A percentile compares a stretch with the other conserved stretches of the same genome.
Conservation (phyloP, 2,888 invertebrate species). For the Aleiodes alternator region DNA sequence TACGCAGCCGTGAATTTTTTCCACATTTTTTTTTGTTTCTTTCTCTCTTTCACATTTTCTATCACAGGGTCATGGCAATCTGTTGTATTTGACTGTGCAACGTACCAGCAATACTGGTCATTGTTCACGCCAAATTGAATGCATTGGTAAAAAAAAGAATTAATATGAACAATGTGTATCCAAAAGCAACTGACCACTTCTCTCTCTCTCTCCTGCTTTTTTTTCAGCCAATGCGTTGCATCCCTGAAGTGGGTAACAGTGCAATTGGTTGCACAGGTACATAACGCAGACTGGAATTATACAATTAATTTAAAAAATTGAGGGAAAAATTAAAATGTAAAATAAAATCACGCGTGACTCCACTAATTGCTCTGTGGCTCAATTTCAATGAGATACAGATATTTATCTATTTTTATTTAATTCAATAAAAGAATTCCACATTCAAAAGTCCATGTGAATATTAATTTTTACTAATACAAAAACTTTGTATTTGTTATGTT, state of each 20-base stretch:
- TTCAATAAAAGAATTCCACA: too few relatives aligned
- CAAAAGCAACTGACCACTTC: conserved; percentile 49
- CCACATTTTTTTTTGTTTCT: conserved; percentile 36
- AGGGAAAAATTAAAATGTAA: conserved; percentile 1
- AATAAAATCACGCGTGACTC: conserved; percentile 28
- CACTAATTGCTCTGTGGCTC: conserved; percentile 29
- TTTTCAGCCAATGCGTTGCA: conserved; percentile 41
- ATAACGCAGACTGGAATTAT: conserved; percentile 11
- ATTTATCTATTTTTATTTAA: conserved; percentile 21
- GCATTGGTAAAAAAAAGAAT: conserved; percentile 59
- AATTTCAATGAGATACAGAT: neutral
- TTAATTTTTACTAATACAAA: too few relatives aligned
- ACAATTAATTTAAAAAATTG: conserved; percentile 19
- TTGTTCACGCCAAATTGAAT: conserved; percentile 67
- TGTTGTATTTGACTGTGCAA: conserved; percentile 59
- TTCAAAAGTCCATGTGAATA: too few relatives aligned
- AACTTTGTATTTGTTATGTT: too few relatives aligned
- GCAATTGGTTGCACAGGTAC: conserved; percentile 30
- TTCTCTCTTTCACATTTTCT: conserved; percentile 44
- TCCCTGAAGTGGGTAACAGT: conserved; percentile 29
- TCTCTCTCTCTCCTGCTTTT: conserved; percentile 33
- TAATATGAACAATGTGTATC: conserved; percentile 62
- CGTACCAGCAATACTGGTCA: conserved; percentile 57
- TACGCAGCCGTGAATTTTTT: conserved; percentile 28
- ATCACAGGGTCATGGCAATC: conserved; percentile 50